Conservation (phyloP, 2,113 vertebrate genomes). For the Xerus inauris region DNA sequence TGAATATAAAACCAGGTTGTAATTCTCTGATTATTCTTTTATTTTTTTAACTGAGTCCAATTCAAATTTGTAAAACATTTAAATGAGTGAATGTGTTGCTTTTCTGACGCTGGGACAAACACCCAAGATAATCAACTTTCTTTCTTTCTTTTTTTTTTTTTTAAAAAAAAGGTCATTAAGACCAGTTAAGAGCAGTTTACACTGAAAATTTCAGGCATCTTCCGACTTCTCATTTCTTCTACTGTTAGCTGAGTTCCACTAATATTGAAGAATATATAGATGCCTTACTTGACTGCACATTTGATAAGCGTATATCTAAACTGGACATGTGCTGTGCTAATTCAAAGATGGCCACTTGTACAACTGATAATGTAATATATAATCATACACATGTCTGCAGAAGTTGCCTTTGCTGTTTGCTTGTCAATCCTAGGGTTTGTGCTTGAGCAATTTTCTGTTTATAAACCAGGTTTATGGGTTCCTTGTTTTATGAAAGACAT, state of each 20-base stretch:
- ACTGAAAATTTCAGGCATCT: neutral
- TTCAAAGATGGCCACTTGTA: neutral
- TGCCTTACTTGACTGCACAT: neutral
- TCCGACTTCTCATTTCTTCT: neutral
- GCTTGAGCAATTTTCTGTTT: neutral
- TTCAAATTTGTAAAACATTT: too few relatives aligned
- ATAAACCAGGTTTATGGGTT: neutral
- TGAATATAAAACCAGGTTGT: too few relatives aligned
- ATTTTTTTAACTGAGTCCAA: too few relatives aligned
- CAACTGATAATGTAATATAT: neutral
- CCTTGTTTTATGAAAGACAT: neutral
- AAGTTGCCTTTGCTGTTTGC: neutral
- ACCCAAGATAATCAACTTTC: too few relatives aligned
- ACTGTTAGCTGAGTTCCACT: neutral
- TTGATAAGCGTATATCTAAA: neutral
- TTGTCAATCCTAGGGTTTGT: neutral
- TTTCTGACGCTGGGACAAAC: too few relatives aligned
- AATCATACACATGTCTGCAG: neutral
- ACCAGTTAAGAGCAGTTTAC: neutral
- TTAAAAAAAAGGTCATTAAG: neutral
- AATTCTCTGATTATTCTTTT: too few relatives aligned
- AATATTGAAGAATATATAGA: neutral
- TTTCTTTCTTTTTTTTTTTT: too few relatives aligned
- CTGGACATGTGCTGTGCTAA: accelerated
- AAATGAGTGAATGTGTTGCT: too few relatives aligned